A percentile compares a stretch with the other conserved stretches of the same genome.
Evolutionary conservation across 2,797 vertebrate genomes (phyloP).

Genomic region (Urocyon cinereoargenteus): DNA sequence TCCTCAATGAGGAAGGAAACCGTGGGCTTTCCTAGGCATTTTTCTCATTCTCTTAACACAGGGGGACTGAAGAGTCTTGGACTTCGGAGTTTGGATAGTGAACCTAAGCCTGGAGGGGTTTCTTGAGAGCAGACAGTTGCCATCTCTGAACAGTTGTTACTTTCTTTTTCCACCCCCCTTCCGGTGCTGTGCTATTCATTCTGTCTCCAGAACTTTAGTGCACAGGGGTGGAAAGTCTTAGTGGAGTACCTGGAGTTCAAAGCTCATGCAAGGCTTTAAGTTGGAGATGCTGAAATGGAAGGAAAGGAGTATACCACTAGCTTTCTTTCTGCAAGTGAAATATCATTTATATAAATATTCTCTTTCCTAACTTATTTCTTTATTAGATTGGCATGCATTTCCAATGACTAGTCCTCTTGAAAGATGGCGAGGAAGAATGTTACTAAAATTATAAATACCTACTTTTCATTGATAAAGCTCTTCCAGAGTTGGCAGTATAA

Average conservation of each 20-base stretch:
- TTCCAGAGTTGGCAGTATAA: constrained; percentile 9
- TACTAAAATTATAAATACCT: constrained; percentile 19
- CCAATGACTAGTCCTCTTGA: not conserved
- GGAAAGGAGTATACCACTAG: not conserved
- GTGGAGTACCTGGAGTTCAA: not conserved
- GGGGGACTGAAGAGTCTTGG: constrained; percentile 12
- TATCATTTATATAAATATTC: not conserved
- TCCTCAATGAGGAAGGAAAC: constrained; percentile 36
- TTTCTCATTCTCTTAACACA: constrained; percentile 43
- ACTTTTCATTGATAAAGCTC: constrained; percentile 17
- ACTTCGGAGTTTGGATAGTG: constrained; percentile 47
- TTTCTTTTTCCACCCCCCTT: not conserved
- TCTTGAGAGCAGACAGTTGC: constrained; percentile 47
- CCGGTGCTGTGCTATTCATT: constrained; percentile 22
- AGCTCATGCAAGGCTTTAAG: not conserved
- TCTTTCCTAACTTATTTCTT: not conserved
- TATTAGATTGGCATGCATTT: not conserved
- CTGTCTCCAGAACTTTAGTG: not conserved
- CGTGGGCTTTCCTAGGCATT: constrained; percentile 51
- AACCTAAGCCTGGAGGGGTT: constrained; percentile 1
- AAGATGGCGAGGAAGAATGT: not conserved
- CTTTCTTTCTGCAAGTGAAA: not conserved
- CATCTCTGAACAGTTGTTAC: not conserved
- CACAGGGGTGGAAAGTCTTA: not conserved
- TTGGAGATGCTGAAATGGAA: not conserved